Evolutionary conservation across 2,113 vertebrate genomes (phyloP).

Genomic region (Lophotis ruficrista): DNA sequence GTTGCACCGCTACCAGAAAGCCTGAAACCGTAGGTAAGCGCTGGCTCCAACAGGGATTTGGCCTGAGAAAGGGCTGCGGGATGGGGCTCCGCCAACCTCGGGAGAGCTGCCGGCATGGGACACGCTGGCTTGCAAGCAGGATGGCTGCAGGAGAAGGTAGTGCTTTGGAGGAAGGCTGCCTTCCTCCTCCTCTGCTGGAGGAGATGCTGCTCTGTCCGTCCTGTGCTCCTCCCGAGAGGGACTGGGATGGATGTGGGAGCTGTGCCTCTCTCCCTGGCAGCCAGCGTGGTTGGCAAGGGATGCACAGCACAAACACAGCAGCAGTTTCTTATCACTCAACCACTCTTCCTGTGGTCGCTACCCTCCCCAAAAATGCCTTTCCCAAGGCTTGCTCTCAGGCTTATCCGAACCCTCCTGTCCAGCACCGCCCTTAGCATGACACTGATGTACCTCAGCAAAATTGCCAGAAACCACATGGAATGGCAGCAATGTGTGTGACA

Average conservation of each 20-base stretch:
- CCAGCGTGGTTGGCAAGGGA: not conserved
- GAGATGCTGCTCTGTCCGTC: not conserved
- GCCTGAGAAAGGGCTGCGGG: not conserved
- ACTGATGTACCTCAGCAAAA: not conserved
- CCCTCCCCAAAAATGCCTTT: not conserved
- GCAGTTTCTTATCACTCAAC: not conserved
- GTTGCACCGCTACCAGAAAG: conserved; percentile 50
- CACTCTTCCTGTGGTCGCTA: not conserved
- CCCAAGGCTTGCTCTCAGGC: too few species aligned
- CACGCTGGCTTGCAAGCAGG: not conserved
- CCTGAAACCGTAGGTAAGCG: not conserved
- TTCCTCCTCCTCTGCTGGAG: not conserved
- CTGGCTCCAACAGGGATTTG: not conserved
- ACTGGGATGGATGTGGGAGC: not conserved
- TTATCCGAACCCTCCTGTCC: too few species aligned
- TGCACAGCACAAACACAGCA: not conserved
- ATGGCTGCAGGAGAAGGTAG: not conserved
- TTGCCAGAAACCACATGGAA: not conserved
- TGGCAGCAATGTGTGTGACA: not conserved
- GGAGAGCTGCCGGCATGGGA: not conserved
- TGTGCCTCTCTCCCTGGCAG: not conserved
- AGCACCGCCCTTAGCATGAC: not conserved
- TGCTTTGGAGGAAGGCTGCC: not conserved
- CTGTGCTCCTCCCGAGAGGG: not conserved
- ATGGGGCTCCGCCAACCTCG: not conserved